Evolutionary conservation across 2,888 invertebrate genomes (phyloP).

Genomic region (Helleia helle): DNA sequence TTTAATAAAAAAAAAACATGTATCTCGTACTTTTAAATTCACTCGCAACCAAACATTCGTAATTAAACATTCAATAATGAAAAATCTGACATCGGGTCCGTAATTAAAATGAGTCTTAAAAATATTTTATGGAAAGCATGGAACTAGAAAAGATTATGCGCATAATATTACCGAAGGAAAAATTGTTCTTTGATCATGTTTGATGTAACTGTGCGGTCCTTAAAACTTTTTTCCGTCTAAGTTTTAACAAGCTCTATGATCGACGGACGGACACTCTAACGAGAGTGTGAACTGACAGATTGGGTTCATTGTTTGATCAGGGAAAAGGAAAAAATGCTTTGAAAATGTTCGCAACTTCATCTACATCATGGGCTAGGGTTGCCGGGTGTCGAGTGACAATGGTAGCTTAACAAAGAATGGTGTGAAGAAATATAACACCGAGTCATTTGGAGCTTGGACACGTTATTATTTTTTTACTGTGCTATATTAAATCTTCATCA

Average conservation of each 20-base stretch:
- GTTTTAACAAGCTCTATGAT: conserved; percentile 46
- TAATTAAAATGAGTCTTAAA: background rate
- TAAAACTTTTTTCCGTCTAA: conserved; percentile 42
- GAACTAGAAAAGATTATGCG: conserved; percentile 11
- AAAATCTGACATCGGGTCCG: background rate
- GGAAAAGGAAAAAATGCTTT: conserved; percentile 7
- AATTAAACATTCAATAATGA: background rate
- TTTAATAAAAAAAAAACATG: too few species aligned
- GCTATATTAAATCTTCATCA: too few species aligned
- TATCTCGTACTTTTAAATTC: background rate
- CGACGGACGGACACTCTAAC: conserved; percentile 26
- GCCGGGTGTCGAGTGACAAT: too few species aligned
- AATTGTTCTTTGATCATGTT: conserved; percentile 26
- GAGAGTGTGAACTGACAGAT: conserved; percentile 18
- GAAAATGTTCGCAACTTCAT: conserved; percentile 5
- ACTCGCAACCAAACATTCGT: too few species aligned
- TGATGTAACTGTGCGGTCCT: conserved; percentile 30
- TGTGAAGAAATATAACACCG: too few species aligned
- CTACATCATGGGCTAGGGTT: background rate
- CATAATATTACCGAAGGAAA: conserved; percentile 11
- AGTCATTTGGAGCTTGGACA: too few species aligned
- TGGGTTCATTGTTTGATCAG: conserved; percentile 12
- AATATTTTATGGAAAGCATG: conserved; percentile 2
- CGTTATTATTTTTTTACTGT: too few species aligned
- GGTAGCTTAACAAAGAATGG: too few species aligned